These are phyloP conservation scores for Manis crassicaudata DNA, from an alignment of 2,797 vertebrate genomes.

Conservation along the genomic window DNA sequence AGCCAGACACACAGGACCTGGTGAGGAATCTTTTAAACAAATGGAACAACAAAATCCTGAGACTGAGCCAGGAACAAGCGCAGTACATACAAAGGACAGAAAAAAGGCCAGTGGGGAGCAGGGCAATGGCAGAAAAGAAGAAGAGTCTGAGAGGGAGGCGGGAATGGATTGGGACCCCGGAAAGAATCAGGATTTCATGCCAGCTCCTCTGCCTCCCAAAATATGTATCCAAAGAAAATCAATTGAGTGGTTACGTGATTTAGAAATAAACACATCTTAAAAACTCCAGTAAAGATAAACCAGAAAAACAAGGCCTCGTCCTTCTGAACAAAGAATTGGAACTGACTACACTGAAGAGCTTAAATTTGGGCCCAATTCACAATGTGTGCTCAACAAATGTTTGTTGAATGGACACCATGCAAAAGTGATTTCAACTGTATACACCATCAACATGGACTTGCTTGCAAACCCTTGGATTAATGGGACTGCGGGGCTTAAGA, in stretches of 20 bases:
- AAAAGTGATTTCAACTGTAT: not conserved
- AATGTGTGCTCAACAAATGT: not conserved
- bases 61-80: not conserved
- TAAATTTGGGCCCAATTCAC: not conserved
- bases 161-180: not conserved
- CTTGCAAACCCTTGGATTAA: not conserved
- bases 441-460: accelerated
- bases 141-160: not conserved
- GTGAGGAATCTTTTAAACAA: not conserved
- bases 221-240: constrained; percentile 26
- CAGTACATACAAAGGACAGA: not conserved
- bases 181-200: not conserved
- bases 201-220: not conserved
- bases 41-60: not conserved
- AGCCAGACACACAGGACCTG: not conserved
- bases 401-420: not conserved
- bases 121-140: not conserved
- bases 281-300: not conserved
- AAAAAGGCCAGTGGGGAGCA: not conserved
- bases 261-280: constrained; percentile 6
- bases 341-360: not conserved
- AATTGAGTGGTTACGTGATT: not conserved
- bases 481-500: not conserved
- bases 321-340: constrained; percentile 13
- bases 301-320: not conserved